Percentiles rank a stretch among this genome's conserved stretches.
Conservation (phyloP, 2,113 vertebrate genomes). For the Albula goreensis region DNA sequence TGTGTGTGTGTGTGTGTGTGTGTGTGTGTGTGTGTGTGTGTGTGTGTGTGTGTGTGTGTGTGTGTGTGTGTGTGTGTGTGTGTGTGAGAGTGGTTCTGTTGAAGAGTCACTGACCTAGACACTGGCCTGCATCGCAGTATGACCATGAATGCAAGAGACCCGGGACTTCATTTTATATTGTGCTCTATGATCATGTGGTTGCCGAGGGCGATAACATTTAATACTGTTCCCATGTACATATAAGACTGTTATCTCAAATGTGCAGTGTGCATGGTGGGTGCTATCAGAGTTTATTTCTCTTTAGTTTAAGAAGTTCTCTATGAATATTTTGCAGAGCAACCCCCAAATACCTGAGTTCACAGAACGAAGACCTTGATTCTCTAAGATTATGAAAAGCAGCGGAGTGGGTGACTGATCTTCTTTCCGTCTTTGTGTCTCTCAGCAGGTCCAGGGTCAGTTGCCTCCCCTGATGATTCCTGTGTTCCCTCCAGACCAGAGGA, state of each 20-base stretch:
- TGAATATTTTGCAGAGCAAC: background rate
- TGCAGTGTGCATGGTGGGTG: background rate
- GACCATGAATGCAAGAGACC: background rate
- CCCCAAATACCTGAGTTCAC: background rate
- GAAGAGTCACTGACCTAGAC: background rate
- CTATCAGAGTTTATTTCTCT: too few species aligned
- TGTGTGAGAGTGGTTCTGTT: background rate
- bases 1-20: conserved; percentile 1
- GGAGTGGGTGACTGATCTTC: conserved; percentile 38
- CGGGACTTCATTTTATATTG: background rate
- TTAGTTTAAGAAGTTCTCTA: too few species aligned
- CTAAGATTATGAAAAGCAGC: too few species aligned
- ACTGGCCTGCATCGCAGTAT: background rate
- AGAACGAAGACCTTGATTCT: background rate
- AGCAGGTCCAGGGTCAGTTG: conserved; percentile 98
- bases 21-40: conserved; percentile 21
- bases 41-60: conserved; percentile 30
- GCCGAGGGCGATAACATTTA: background rate
- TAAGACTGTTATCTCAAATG: background rate
- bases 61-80: conserved; percentile 9
- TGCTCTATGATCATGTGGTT: background rate
- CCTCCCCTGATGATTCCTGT: conserved; percentile 97
- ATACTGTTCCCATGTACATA: background rate
- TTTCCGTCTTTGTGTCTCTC: conserved; percentile 73
- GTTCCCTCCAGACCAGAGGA: conserved; percentile 95